Percentiles rank a stretch among this genome's conserved stretches.
Conservation (phyloP, 2,113 vertebrate genomes). For the Phrynosoma blainvillii region DNA sequence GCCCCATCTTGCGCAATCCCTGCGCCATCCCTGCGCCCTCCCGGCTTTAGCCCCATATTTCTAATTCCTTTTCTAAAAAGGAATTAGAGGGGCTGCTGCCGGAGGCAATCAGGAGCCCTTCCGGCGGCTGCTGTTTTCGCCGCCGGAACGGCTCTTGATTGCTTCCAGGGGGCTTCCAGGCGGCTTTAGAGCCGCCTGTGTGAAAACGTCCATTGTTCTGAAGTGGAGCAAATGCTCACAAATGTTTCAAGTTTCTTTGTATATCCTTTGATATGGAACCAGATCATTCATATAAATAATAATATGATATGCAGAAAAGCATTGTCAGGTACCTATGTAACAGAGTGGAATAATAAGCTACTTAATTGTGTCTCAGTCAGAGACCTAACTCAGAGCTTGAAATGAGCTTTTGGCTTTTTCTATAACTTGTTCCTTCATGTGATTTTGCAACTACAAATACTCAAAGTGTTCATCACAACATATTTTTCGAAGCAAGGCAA, state of each 20-base stretch:
- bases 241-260: neutral
- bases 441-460: neutral
- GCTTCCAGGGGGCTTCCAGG: too few relatives aligned
- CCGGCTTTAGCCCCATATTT: too few relatives aligned
- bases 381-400: neutral
- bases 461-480: neutral
- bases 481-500: neutral
- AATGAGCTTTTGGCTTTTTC: neutral
- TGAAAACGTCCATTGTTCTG: too few relatives aligned
- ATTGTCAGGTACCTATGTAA: neutral
- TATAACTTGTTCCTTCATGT: neutral
- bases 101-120: too few relatives aligned
- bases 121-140: too few relatives aligned
- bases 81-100: too few relatives aligned
- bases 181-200: too few relatives aligned
- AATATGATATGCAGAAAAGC: neutral
- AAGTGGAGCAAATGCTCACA: neutral
- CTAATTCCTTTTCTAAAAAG: too few relatives aligned
- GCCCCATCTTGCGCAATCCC: too few relatives aligned
- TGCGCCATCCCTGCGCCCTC: too few relatives aligned
- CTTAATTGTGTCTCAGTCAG: neutral
- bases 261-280: neutral
- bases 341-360: neutral
- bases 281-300: neutral
- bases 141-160: too few relatives aligned